Evolutionary conservation across 2,797 vertebrate genomes (phyloP).

Genomic region (Erpetoichthys calabaricus): DNA sequence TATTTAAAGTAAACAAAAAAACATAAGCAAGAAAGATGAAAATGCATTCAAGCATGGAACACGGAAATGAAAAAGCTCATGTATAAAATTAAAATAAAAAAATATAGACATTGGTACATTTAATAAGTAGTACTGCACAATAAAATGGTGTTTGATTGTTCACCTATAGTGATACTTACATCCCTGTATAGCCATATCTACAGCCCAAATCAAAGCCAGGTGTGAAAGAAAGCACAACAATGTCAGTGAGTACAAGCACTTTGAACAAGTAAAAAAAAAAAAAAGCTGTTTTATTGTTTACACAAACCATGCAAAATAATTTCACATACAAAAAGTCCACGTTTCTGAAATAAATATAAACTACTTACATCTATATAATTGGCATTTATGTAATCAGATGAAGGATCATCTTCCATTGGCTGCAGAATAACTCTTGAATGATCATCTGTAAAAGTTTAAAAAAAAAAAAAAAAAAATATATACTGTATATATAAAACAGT

Average conservation of each 20-base stretch:
- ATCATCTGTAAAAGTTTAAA: slow-evolving; percentile 70
- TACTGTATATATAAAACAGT: neutral
- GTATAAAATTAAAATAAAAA: slow-evolving; percentile 15
- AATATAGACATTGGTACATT: slow-evolving; percentile 8
- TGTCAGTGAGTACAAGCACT: slow-evolving; percentile 94
- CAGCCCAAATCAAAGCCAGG: slow-evolving; percentile 92
- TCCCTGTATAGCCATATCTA: slow-evolving; percentile 99
- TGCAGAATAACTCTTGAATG: slow-evolving; percentile 98
- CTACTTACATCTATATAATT: slow-evolving; percentile 99
- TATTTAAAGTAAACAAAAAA: neutral
- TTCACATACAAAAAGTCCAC: slow-evolving; percentile 68
- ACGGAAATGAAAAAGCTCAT: slow-evolving; percentile 18
- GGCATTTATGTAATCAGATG: slow-evolving; percentile 99
- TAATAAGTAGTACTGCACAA: slow-evolving; percentile 10
- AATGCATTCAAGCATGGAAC: slow-evolving; percentile 15
- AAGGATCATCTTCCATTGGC: slow-evolving; percentile 92
- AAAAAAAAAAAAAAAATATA: slow-evolving; percentile 1
- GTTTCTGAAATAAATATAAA: slow-evolving; percentile 51
- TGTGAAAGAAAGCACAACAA: slow-evolving; percentile 98
- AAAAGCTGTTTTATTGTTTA: slow-evolving; percentile 73
- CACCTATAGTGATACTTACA: slow-evolving; percentile 98
- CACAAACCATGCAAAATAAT: slow-evolving; percentile 70
- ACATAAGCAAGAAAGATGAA: neutral
- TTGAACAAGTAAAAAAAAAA: slow-evolving; percentile 59
- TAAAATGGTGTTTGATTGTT: slow-evolving; percentile 58